phyloP scores from a whole-genome alignment of 2,113 vertebrate genomes.

The Rhineura floridana region DNA sequence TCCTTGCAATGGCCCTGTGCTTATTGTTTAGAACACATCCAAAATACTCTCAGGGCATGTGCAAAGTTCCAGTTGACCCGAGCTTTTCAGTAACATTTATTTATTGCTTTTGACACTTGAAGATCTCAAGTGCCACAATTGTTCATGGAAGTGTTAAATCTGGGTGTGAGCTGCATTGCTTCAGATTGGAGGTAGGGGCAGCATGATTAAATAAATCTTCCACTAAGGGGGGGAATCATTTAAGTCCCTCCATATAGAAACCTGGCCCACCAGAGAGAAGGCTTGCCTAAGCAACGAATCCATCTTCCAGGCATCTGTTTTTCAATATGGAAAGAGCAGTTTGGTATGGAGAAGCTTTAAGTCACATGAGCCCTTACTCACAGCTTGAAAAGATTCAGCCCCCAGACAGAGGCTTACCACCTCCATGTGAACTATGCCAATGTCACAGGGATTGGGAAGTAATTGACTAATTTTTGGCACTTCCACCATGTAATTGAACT shows the following conservation, averaged over 20 bases:
- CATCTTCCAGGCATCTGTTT: background rate
- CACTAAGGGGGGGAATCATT: background rate
- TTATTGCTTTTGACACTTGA: background rate
- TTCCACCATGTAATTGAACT: constrained; percentile 4
- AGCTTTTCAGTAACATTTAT: background rate
- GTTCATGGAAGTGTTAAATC: background rate
- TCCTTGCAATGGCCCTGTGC: too few relatives aligned
- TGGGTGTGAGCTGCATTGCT: background rate
- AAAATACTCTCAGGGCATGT: too few relatives aligned
- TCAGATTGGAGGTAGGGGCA: background rate
- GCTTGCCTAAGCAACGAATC: background rate
- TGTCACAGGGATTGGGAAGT: background rate
- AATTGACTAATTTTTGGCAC: background rate
- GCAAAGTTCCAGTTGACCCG: too few relatives aligned
- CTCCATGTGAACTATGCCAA: background rate
- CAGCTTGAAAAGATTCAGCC: background rate
- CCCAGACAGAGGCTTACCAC: background rate
- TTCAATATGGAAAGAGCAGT: background rate
- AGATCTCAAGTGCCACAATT: background rate
- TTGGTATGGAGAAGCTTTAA: too few relatives aligned
- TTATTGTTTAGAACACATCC: too few relatives aligned
- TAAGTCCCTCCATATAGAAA: background rate
- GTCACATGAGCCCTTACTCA: background rate
- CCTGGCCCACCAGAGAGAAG: background rate
- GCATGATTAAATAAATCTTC: background rate